These are phyloP conservation scores for Fragariocoptes setiger DNA, from an alignment of 1,140 invertebrate genomes.

Conservation along the genomic window DNA sequence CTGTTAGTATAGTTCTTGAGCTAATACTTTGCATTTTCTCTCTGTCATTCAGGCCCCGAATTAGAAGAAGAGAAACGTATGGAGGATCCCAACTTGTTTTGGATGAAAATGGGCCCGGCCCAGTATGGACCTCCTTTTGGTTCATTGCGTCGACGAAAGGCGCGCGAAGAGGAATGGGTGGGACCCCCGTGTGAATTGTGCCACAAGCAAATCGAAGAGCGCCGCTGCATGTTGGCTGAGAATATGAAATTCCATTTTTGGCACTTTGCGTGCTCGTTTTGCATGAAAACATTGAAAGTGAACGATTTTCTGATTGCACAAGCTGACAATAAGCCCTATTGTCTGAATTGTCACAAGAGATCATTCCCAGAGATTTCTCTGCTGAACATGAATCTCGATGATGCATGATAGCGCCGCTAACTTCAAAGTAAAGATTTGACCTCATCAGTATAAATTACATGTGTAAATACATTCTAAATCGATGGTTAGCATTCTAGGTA, in stretches of 20 bases:
- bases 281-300: slow-evolving; percentile 3
- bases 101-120: background rate
- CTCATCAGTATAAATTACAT: too few species aligned
- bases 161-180: background rate
- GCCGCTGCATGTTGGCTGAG: slow-evolving; percentile 2
- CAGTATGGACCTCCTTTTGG: background rate
- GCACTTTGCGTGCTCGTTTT: slow-evolving; percentile 6
- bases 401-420: too few species aligned
- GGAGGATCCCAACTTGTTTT: background rate
- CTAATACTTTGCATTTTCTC: too few species aligned
- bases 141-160: background rate
- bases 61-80: background rate
- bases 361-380: slow-evolving; percentile 1
- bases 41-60: too few species aligned
- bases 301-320: slow-evolving; percentile 3
- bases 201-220: slow-evolving; percentile 5
- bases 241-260: slow-evolving; percentile 4
- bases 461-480: too few species aligned
- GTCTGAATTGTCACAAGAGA: slow-evolving; percentile 3
- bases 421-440: too few species aligned
- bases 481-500: too few species aligned
- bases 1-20: too few species aligned
- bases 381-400: background rate
- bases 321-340: slow-evolving; percentile 6
- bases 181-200: slow-evolving; percentile 7